Conservation (phyloP, 2,888 invertebrate genomes). For the Polymixis flavicincta region DNA sequence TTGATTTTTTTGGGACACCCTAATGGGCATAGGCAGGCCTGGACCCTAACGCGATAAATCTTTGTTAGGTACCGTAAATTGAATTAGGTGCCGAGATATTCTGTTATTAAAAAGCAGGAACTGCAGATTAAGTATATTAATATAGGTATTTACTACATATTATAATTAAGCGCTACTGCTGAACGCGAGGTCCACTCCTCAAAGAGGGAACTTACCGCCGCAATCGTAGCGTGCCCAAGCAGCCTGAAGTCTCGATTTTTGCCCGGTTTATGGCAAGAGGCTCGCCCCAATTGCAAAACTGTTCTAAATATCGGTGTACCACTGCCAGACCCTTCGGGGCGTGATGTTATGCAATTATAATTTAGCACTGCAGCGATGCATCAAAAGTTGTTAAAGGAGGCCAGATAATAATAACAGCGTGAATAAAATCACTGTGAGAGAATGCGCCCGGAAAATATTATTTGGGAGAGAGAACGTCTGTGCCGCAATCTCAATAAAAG, state of each 20-base stretch:
- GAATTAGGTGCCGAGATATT: not conserved
- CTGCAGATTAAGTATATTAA: not conserved
- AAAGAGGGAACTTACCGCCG: no score
- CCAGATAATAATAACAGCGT: conserved; percentile 31
- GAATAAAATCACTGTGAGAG: conserved; percentile 35
- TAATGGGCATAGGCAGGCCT: no score
- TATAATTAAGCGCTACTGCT: conserved; percentile 7
- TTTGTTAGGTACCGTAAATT: not conserved
- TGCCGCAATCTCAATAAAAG: conserved; percentile 51
- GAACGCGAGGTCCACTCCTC: no score
- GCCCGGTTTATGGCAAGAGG: no score
- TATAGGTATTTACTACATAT: conserved; percentile 5
- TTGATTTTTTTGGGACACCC: no score
- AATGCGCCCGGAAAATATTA: conserved; percentile 36
- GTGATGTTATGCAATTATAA: not conserved
- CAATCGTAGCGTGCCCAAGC: no score
- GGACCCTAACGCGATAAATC: no score
- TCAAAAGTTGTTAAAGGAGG: conserved; percentile 27
- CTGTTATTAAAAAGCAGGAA: conserved; percentile 22
- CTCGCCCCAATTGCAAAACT: not conserved
- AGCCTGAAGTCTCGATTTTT: not conserved
- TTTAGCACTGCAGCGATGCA: conserved; percentile 11
- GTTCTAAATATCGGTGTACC: not conserved
- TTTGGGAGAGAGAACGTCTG: conserved; percentile 21
- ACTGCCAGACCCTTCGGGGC: not conserved